Evolutionary conservation across 2,888 invertebrate species (phyloP).

Genomic region (Drosophila ustulata): DNA sequence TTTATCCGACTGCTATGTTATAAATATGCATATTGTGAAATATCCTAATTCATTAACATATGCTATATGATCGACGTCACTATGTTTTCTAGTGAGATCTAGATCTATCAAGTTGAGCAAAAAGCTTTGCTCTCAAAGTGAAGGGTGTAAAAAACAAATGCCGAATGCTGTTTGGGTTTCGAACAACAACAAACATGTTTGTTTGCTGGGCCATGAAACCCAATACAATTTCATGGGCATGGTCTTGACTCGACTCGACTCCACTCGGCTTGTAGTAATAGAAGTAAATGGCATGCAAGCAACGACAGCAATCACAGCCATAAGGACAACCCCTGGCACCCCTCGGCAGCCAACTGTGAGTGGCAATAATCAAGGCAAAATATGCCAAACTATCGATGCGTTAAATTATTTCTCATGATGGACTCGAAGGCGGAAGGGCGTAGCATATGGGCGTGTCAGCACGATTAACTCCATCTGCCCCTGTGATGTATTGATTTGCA

Average conservation of each 20-base stretch:
- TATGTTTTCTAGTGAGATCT: no score
- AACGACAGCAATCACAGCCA: constrained; percentile 35
- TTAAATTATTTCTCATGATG: constrained; percentile 61
- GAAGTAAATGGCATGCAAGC: constrained; percentile 29
- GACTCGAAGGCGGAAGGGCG: constrained; percentile 6
- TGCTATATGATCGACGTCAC: no score
- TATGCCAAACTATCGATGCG: constrained; percentile 55
- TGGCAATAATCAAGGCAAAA: constrained; percentile 54
- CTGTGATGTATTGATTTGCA: not conserved
- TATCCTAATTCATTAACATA: no score
- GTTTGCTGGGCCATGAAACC: constrained; percentile 47
- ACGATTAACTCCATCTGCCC: not conserved
- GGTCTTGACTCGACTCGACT: not conserved
- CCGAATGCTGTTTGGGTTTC: constrained; percentile 36
- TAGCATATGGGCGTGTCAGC: constrained; percentile 6
- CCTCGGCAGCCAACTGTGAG: constrained; percentile 3
- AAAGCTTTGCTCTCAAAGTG: no score
- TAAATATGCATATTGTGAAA: no score
- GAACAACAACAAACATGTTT: constrained; percentile 10
- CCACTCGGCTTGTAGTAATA: not conserved
- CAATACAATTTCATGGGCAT: constrained; percentile 52
- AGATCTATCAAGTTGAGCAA: no score
- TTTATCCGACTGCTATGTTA: no score
- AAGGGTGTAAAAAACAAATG: no score
- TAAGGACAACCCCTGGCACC: not conserved